phyloP scores from a whole-genome alignment of 92 coral and sea anemone genomes.

The Nematostella vectensis region DNA sequence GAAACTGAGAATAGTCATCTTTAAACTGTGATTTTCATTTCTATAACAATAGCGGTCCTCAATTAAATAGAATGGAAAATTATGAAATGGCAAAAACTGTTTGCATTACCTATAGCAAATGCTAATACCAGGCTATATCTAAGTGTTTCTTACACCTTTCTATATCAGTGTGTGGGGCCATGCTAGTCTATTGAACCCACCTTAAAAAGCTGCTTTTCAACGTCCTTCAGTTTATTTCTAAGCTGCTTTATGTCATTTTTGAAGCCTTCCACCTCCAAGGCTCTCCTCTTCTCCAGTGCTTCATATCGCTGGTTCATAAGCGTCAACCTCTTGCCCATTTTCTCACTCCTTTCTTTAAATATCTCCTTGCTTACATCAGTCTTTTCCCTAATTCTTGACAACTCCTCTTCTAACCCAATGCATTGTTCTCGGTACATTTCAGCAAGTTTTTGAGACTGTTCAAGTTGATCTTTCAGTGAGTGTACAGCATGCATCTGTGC shows the following conservation, averaged over 20 bases:
- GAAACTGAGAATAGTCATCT: no score
- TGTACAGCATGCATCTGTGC: slow-evolving; percentile 84
- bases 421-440: slow-evolving; percentile 99
- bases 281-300: slow-evolving; percentile 84
- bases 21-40: no score
- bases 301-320: slow-evolving; percentile 90
- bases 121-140: no score
- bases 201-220: slow-evolving; percentile 92
- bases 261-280: slow-evolving; percentile 93
- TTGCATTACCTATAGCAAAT: no score
- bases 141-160: no score
- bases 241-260: slow-evolving; percentile 91
- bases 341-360: slow-evolving; percentile 89
- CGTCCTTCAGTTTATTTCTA: slow-evolving; percentile 79
- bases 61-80: no score
- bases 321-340: slow-evolving; percentile 75
- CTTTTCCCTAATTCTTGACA: slow-evolving; percentile 78
- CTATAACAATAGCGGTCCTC: no score
- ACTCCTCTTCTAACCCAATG: slow-evolving; percentile 91
- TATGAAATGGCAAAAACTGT: no score
- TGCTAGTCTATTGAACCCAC: no score
- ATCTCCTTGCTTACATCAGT: slow-evolving; percentile 96
- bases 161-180: no score
- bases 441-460: slow-evolving; percentile 88
- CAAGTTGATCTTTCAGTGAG: slow-evolving; percentile 83